Base-by-base conservation (phyloP, 2,888 invertebrate species). In the Agelastica alni region DNA sequence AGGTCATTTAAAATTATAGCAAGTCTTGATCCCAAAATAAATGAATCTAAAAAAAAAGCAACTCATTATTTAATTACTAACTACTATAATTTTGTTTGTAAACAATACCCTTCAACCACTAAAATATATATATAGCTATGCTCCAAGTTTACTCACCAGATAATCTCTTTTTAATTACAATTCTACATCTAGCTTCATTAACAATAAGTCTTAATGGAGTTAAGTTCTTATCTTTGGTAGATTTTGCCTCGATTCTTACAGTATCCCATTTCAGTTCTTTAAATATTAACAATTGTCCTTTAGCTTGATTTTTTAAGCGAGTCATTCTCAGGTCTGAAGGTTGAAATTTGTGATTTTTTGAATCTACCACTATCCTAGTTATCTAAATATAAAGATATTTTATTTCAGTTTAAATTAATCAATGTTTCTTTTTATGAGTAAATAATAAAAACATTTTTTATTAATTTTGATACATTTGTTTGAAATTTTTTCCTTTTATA, bases 231-330 rank as follows among this genome's bases (percentile, higher is more conserved):
- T 88, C 88, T 71, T 84, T 83, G 42, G 88, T 88, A 53, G 93
- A 92, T 70, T 87, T 90, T 7, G 97, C 97, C 78, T 98, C 97
- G 70, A 98, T 91, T 59, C 96, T 83, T 13, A 98, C 87, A 44
- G 94, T 93, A 78, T 98, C 96, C 98, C 99, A 99, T 73, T 93
- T 91, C 48, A 98, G 79, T 79, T 95, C 93, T 82, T 99, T 99
- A 79, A 98, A 99, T 72, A 98, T 91, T 61, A 99, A 83, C 61
- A 98, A 81, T 70, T 96, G 92, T 32, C 93, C 93, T 59, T 89
- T 86, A 60, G 89, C 86, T 2, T 89, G 85, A 71, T 96, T 95
- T 78, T 96, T 93, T 63, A 99, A 83, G 68, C 96, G 85, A 42
- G 97, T 96, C 79, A 91, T 84, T 71, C 93, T 85, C 66, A 99